Conservation (phyloP, 1,140 invertebrate genomes). For the Hylyphantes graminicola region DNA sequence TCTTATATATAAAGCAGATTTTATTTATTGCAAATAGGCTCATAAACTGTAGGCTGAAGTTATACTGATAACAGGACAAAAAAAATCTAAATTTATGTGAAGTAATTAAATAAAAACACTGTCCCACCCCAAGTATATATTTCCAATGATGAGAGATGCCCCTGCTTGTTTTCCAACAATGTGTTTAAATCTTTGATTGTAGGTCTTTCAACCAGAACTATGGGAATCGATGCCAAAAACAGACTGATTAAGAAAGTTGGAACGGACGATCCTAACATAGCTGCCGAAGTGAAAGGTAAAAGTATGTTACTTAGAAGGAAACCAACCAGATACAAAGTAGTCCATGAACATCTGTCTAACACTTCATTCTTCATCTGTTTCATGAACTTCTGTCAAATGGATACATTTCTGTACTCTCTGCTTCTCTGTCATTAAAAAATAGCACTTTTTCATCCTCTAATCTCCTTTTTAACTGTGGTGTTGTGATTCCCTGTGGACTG, state of each 20-base stretch:
- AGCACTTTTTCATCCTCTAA: no score
- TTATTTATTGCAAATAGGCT: no score
- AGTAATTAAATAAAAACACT: no score
- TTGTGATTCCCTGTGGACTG: no score
- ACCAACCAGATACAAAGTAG: no score
- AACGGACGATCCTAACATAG: slow-evolving; percentile 45
- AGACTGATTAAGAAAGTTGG: slow-evolving; percentile 59
- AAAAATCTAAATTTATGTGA: no score
- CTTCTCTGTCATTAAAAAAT: slow-evolving; percentile 42
- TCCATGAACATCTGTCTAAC: no score
- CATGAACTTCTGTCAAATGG: not conserved
- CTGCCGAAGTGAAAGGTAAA: slow-evolving; percentile 52
- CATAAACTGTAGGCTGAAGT: no score
- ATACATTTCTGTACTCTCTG: slow-evolving; percentile 5
- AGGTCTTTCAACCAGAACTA: slow-evolving; percentile 57
- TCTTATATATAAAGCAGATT: no score
- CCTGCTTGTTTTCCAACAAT: slow-evolving; percentile 38
- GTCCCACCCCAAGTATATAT: no score
- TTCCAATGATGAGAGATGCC: not conserved
- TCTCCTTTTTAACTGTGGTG: no score
- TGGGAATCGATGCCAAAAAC: slow-evolving; percentile 60
- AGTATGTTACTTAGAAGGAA: not conserved
- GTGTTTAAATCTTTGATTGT: slow-evolving; percentile 58
- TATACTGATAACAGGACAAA: no score
- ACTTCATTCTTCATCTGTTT: slow-evolving; percentile 5